Percentiles rank a stretch among this genome's conserved stretches.
These are phyloP conservation scores for Lanistes nyassanus DNA, from an alignment of 1,140 invertebrate genomes.

Conservation along the genomic window DNA sequence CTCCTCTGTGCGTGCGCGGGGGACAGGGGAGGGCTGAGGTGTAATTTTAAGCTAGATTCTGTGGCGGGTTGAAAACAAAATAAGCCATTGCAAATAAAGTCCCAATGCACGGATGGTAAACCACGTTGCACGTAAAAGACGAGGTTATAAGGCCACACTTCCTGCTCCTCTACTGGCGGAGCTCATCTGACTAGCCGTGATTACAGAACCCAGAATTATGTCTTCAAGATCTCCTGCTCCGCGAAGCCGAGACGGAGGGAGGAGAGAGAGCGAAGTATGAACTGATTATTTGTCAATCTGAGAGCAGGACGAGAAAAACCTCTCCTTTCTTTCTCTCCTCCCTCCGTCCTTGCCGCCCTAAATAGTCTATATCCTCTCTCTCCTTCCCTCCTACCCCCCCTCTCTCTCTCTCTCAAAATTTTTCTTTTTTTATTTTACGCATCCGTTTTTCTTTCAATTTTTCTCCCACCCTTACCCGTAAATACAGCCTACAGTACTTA, in stretches of 20 bases:
- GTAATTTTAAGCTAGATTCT: background rate
- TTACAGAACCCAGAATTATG: background rate
- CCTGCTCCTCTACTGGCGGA: background rate
- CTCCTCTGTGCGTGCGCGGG: background rate
- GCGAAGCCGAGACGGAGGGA: background rate
- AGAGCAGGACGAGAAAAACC: background rate
- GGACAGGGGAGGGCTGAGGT: background rate
- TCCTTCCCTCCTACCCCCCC: no score
- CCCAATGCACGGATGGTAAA: background rate
- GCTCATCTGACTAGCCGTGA: background rate
- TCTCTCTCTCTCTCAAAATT: background rate
- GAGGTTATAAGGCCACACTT: background rate
- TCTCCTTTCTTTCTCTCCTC: background rate
- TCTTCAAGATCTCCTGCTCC: background rate
- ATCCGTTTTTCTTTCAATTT: background rate
- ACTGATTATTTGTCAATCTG: background rate
- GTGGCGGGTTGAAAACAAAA: background rate
- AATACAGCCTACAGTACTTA: background rate
- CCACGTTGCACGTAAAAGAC: background rate
- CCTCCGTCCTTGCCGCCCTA: background rate
- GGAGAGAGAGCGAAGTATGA: constrained; percentile 2
- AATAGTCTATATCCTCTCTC: background rate
- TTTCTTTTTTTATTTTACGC: background rate
- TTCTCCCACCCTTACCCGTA: background rate
- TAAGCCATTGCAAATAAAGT: background rate